Percentiles rank a stretch among this genome's conserved stretches.
These are phyloP conservation scores for Miniopterus natalensis DNA, from an alignment of 2,113 vertebrate species.

Conservation along the genomic window DNA sequence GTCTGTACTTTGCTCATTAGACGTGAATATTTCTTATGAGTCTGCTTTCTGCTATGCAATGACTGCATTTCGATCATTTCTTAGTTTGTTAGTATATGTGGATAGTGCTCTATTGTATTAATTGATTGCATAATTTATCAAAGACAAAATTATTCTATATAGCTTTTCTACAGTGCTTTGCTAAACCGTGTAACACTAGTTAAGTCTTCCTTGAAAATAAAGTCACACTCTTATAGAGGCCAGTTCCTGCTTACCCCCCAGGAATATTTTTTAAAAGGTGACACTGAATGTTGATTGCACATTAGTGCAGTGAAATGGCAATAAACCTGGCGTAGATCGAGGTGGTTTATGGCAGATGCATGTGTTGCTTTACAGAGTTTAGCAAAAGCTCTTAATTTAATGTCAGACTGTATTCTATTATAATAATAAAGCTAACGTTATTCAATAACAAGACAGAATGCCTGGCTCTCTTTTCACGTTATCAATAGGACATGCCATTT, in stretches of 20 bases:
- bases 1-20: slow-evolving; percentile 99
- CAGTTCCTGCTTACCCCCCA: slow-evolving; percentile 91
- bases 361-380: slow-evolving; percentile 92
- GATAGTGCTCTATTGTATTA: slow-evolving; percentile 91
- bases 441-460: slow-evolving; percentile 88
- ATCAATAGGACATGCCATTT: not conserved
- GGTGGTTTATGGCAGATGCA: slow-evolving; percentile 92
- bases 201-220: slow-evolving; percentile 93
- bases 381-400: slow-evolving; percentile 93
- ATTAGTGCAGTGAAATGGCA: slow-evolving; percentile 94
- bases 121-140: slow-evolving; percentile 93
- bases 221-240: slow-evolving; percentile 90
- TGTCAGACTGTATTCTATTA: slow-evolving; percentile 92
- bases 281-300: slow-evolving; percentile 95
- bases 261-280: slow-evolving; percentile 90
- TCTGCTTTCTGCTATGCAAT: slow-evolving; percentile 99
- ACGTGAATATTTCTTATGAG: slow-evolving; percentile 95
- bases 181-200: slow-evolving; percentile 92
- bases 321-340: slow-evolving; percentile 92
- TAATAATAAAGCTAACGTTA: slow-evolving; percentile 91
- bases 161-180: slow-evolving; percentile 93
- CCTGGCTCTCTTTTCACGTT: slow-evolving; percentile 85
- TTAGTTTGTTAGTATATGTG: slow-evolving; percentile 91
- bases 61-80: slow-evolving; percentile 94
- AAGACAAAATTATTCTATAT: slow-evolving; percentile 91